phyloP scores from a whole-genome alignment of 2,888 invertebrate species.

The Synergus laeviventris region DNA sequence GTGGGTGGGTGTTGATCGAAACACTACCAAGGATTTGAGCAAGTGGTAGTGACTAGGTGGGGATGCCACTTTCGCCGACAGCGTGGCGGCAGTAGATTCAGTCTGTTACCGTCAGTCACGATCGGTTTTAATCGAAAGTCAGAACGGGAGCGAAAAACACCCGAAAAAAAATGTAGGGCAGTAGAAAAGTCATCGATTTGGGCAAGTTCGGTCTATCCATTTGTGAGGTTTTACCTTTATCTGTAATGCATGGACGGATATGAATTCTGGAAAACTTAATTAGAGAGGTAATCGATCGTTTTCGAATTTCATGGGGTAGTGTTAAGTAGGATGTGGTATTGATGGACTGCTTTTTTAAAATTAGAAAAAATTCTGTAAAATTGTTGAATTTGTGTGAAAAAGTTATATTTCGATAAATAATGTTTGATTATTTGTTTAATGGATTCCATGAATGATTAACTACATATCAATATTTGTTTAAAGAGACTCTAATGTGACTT shows the following conservation, averaged over 20 bases:
- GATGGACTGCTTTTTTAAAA: neutral
- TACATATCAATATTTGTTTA: neutral
- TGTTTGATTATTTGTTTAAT: neutral
- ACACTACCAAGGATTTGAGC: constrained; percentile 3
- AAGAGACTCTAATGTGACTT: too few species aligned
- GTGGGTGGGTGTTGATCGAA: neutral
- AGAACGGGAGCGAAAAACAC: neutral
- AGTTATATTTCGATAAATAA: too few species aligned
- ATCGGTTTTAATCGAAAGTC: constrained; percentile 36
- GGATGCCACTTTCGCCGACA: constrained; percentile 47
- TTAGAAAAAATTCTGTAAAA: neutral
- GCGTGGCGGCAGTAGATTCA: constrained; percentile 44
- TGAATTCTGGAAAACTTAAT: constrained; percentile 13
- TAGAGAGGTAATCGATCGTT: constrained; percentile 15
- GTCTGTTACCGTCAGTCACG: constrained; percentile 34
- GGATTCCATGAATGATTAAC: neutral
- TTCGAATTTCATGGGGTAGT: neutral
- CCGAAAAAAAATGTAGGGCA: constrained; percentile 16
- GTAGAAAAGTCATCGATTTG: constrained; percentile 23
- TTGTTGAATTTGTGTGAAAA: neutral
- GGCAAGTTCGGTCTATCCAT: neutral
- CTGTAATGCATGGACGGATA: neutral
- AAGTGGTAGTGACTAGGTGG: constrained; percentile 28
- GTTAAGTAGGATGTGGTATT: neutral
- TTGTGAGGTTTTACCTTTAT: constrained; percentile 5